Evolutionary conservation across 2,797 vertebrate genomes (phyloP).

Genomic region (Lates japonicus): DNA sequence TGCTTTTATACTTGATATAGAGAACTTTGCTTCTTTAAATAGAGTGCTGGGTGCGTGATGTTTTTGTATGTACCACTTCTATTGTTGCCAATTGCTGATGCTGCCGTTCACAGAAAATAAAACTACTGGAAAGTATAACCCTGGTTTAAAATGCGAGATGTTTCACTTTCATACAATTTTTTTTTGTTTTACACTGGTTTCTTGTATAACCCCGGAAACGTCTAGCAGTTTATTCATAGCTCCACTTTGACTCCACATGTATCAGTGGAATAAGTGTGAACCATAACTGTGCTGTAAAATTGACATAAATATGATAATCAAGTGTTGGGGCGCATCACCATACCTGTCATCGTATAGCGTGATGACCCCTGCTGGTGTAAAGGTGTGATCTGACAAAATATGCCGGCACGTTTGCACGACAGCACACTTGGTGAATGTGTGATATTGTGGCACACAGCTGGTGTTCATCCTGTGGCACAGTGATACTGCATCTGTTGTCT

Average conservation of each 20-base stretch:
- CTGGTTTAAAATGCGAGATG: not conserved
- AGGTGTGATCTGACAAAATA: conserved; percentile 12
- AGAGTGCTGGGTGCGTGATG: not conserved
- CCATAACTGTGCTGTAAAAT: conserved; percentile 5
- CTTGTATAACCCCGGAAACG: not conserved
- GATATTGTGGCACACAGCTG: conserved; percentile 45
- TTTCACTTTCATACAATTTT: not conserved
- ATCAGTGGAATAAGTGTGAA: not conserved
- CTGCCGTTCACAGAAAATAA: not conserved
- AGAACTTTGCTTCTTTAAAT: not conserved
- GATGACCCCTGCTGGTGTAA: conserved; percentile 29
- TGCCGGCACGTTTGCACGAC: conserved; percentile 6
- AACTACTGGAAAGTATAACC: not conserved
- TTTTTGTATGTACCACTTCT: not conserved
- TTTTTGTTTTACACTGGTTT: not conserved
- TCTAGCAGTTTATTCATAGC: not conserved
- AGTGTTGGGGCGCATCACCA: conserved; percentile 12
- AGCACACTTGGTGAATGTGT: conserved; percentile 33
- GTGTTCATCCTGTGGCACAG: conserved; percentile 47
- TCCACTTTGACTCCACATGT: too few species aligned
- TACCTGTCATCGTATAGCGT: conserved; percentile 21
- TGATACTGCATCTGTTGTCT: conserved; percentile 56
- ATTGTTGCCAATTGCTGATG: not conserved
- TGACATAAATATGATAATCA: conserved; percentile 8
- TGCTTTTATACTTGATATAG: not conserved